Percentiles rank a stretch among this genome's conserved stretches.
Evolutionary conservation across 2,888 invertebrate species (phyloP).

Genomic region (Cryptus viduatorius): DNA sequence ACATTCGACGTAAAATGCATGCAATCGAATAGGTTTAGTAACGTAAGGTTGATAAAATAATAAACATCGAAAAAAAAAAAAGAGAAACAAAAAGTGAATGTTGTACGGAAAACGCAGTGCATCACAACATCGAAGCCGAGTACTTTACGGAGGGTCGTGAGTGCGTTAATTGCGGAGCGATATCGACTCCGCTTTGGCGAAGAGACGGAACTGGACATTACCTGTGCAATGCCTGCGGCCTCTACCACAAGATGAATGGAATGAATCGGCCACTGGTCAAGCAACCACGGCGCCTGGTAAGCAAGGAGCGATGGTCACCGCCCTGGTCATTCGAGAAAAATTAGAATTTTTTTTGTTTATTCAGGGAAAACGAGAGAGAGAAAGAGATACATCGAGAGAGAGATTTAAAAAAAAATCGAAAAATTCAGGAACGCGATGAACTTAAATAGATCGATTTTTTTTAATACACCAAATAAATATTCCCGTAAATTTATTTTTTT

Average conservation of each 20-base stretch:
- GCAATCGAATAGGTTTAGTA: not conserved
- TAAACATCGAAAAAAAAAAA: conserved; percentile 22
- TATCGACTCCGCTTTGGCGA: conserved; percentile 98
- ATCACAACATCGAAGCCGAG: conserved; percentile 83
- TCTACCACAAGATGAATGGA: conserved; percentile 99
- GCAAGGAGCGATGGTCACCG: conserved; percentile 88
- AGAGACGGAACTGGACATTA: conserved; percentile 99
- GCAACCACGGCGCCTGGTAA: conserved; percentile 96
- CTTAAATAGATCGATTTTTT: conserved; percentile 45
- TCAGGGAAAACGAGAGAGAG: conserved; percentile 45
- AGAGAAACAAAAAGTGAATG: conserved; percentile 48
- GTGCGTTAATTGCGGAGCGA: conserved; percentile 99
- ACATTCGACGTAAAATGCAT: not conserved
- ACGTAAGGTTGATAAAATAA: conserved; percentile 8
- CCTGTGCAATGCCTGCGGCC: conserved; percentile 99
- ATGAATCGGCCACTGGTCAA: conserved; percentile 96
- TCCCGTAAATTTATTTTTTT: no score
- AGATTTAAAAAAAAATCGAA: conserved; percentile 32
- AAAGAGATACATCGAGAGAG: conserved; percentile 41
- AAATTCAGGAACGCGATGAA: conserved; percentile 48
- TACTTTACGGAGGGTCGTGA: conserved; percentile 93
- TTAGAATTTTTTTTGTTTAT: conserved; percentile 42
- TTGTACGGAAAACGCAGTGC: conserved; percentile 75
- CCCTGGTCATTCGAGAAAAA: conserved; percentile 67
- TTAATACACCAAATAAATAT: not conserved